These are phyloP conservation scores for Embiotoca jacksoni DNA, from an alignment of 2,113 vertebrate genomes.

Conservation along the genomic window DNA sequence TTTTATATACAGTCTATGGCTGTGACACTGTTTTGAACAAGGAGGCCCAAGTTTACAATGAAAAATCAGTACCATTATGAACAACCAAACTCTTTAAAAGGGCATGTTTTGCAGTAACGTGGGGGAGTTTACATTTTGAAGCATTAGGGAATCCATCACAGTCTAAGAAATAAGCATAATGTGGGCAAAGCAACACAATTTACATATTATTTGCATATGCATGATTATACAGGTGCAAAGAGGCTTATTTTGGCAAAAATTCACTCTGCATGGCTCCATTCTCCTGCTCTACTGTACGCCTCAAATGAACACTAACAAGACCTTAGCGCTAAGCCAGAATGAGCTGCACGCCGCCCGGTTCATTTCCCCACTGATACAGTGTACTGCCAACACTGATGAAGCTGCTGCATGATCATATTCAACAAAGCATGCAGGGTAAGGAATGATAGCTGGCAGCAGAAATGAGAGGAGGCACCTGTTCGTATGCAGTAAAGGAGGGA, in stretches of 20 bases:
- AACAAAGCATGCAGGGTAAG: conserved; percentile 52
- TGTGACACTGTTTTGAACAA: neutral
- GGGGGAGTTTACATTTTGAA: conserved; percentile 6
- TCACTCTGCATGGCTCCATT: conserved; percentile 32
- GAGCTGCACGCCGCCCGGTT: conserved; percentile 39
- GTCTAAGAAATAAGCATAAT: conserved; percentile 25
- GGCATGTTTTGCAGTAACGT: neutral
- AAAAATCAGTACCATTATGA: neutral
- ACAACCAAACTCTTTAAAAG: conserved; percentile 1
- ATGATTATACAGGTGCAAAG: conserved; percentile 51
- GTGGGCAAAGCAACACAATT: conserved; percentile 29
- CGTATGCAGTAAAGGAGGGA: conserved; percentile 20
- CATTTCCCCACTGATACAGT: conserved; percentile 70
- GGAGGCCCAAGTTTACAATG: neutral
- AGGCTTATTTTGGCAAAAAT: conserved; percentile 52
- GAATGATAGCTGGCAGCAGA: conserved; percentile 49
- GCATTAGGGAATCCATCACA: conserved; percentile 13
- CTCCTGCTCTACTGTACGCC: conserved; percentile 48
- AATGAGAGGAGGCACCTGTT: conserved; percentile 54
- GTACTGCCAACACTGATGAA: conserved; percentile 65
- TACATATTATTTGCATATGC: conserved; percentile 54
- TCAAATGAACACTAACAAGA: conserved; percentile 66
- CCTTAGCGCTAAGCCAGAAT: conserved; percentile 46
- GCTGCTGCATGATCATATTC: conserved; percentile 63
- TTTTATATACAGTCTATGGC: neutral